A percentile compares a stretch with the other conserved stretches of the same genome.
Evolutionary conservation across 2,797 vertebrate species (phyloP).

Genomic region (Sparus aurata): DNA sequence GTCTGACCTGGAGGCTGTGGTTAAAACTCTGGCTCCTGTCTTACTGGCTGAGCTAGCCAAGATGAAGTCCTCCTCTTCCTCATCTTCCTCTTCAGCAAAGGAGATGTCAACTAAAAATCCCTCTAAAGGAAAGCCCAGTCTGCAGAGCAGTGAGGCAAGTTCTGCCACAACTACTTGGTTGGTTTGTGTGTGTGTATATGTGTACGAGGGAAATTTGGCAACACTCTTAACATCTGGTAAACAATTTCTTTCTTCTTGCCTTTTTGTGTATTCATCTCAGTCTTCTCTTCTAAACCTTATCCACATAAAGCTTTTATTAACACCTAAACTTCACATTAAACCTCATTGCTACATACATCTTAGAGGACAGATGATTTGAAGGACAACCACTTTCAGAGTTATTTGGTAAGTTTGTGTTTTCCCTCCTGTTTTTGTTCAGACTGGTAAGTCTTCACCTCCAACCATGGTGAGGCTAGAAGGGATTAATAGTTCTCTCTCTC

Average conservation of each 20-base stretch:
- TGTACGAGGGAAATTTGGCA: background rate
- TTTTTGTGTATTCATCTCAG: too few species aligned
- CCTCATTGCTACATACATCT: background rate
- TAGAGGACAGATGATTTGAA: too few species aligned
- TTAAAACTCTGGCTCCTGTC: conserved; percentile 86
- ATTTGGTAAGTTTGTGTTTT: background rate
- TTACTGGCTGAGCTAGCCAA: conserved; percentile 86
- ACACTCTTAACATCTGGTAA: background rate
- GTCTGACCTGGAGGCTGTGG: conserved; percentile 80
- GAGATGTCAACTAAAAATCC: background rate
- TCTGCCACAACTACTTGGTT: conserved; percentile 36
- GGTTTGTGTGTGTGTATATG: background rate
- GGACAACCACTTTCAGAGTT: too few species aligned
- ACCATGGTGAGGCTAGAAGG: conserved; percentile 54
- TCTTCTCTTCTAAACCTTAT: too few species aligned
- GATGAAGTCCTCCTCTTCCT: conserved; percentile 74
- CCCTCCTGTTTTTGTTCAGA: conserved; percentile 28
- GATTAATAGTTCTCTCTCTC: conserved; percentile 8
- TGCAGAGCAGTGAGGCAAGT: conserved; percentile 3
- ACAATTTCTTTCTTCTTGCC: background rate
- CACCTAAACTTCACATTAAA: background rate
- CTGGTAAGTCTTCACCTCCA: conserved; percentile 15
- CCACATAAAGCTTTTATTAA: background rate
- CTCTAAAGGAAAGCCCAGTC: background rate
- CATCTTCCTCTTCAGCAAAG: conserved; percentile 16